These are phyloP conservation scores for Notothenia rossii DNA, from an alignment of 2,113 vertebrate species.

Conservation along the genomic window DNA sequence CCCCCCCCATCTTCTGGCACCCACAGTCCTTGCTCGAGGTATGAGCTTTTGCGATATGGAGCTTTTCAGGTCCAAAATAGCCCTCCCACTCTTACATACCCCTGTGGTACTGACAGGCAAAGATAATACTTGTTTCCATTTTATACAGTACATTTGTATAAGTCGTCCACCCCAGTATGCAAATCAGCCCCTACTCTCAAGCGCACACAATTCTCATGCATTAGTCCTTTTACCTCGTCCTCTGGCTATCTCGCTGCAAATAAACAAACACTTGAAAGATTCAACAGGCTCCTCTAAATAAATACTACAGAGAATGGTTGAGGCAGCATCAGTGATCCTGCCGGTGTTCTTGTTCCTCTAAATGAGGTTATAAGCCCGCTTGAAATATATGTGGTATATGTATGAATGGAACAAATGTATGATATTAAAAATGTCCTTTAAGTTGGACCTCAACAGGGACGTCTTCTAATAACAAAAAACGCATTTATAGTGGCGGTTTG, in stretches of 20 bases:
- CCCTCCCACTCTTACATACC: slow-evolving; percentile 54
- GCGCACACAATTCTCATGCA: slow-evolving; percentile 51
- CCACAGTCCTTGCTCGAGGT: slow-evolving; percentile 57
- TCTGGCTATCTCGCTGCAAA: slow-evolving; percentile 55
- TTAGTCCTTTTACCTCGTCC: slow-evolving; percentile 64
- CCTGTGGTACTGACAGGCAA: slow-evolving; percentile 23
- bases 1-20: slow-evolving; percentile 76
- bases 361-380: slow-evolving; percentile 32
- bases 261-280: slow-evolving; percentile 78
- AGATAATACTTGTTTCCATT: slow-evolving; percentile 70
- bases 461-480: slow-evolving; percentile 48
- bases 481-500: slow-evolving; percentile 36
- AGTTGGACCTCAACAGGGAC: slow-evolving; percentile 20
- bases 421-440: slow-evolving; percentile 56
- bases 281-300: slow-evolving; percentile 75
- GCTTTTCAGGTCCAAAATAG: slow-evolving; percentile 83
- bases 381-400: slow-evolving; percentile 25
- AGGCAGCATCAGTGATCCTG: slow-evolving; percentile 18
- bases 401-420: slow-evolving; percentile 41
- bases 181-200: slow-evolving; percentile 38
- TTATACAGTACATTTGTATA: slow-evolving; percentile 55
- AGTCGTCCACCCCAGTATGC: slow-evolving; percentile 52
- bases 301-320: slow-evolving; percentile 32
- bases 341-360: slow-evolving; percentile 20
- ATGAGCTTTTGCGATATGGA: slow-evolving; percentile 58